Conservation (phyloP, 2,888 invertebrate species). For the Blastobasis adustella region DNA sequence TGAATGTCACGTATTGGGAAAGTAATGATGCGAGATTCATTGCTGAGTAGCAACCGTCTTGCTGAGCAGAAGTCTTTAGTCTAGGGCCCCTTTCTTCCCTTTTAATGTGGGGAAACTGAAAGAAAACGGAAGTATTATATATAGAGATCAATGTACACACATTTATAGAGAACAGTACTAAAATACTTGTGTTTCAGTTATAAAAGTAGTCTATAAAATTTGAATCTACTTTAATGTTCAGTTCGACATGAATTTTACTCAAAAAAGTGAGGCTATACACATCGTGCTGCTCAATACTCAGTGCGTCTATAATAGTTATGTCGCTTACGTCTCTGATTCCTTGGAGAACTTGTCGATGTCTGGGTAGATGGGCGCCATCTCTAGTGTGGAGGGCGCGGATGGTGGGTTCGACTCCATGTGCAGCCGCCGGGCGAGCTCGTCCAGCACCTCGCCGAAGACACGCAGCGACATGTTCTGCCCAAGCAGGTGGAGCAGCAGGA, state of each 20-base stretch:
- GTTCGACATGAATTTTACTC: too few relatives aligned
- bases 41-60: background rate
- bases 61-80: background rate
- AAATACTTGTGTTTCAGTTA: too few relatives aligned
- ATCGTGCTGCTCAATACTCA: too few relatives aligned
- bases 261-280: too few relatives aligned
- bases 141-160: too few relatives aligned
- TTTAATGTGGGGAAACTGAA: too few relatives aligned
- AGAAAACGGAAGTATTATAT: too few relatives aligned
- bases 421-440: constrained; percentile 82
- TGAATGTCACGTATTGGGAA: constrained; percentile 23
- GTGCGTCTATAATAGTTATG: background rate
- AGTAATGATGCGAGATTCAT: constrained; percentile 6
- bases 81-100: too few relatives aligned
- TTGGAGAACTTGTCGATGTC: constrained; percentile 85
- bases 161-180: too few relatives aligned
- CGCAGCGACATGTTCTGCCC: constrained; percentile 91
- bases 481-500: constrained; percentile 86
- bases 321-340: constrained; percentile 86
- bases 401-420: constrained; percentile 85
- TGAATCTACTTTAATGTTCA: too few relatives aligned
- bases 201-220: too few relatives aligned
- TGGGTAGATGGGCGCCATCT: constrained; percentile 91
- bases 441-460: constrained; percentile 86
- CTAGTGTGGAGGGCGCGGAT: constrained; percentile 89